Percentiles rank a stretch among this genome's conserved stretches.
Evolutionary conservation across 2,113 vertebrate genomes (phyloP).

Genomic region (Lipotes vexillifer): DNA sequence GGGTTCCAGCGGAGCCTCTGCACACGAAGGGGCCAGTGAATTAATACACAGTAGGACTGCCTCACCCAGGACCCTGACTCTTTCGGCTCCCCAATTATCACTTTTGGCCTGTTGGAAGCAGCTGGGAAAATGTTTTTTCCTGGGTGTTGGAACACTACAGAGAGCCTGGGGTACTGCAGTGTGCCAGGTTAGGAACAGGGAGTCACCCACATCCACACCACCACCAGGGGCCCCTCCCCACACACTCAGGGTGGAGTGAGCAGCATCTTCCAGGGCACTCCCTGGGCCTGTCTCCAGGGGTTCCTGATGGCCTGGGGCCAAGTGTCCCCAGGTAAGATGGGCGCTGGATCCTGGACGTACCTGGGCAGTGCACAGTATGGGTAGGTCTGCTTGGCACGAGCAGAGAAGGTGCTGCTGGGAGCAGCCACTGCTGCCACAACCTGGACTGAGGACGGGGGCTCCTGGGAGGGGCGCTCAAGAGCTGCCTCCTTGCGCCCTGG

Average conservation of each 20-base stretch:
- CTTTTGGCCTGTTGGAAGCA: background rate
- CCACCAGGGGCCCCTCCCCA: background rate
- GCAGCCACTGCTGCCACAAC: constrained; percentile 62
- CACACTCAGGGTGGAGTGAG: background rate
- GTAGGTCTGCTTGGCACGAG: constrained; percentile 82
- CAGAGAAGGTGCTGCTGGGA: constrained; percentile 73
- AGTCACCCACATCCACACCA: background rate
- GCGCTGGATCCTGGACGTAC: constrained; percentile 61
- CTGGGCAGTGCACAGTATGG: constrained; percentile 84
- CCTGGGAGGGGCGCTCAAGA: constrained; percentile 61
- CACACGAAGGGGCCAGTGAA: constrained; percentile 44
- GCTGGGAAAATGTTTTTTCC: background rate
- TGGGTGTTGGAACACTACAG: background rate
- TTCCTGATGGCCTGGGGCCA: background rate
- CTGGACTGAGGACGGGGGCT: constrained; percentile 76
- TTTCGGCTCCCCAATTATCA: background rate
- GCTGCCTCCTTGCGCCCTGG: constrained; percentile 74
- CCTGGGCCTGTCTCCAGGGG: background rate
- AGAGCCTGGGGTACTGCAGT: background rate
- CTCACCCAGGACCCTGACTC: constrained; percentile 40
- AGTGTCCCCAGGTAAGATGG: background rate
- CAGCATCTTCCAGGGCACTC: background rate
- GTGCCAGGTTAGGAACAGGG: background rate
- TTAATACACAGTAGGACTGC: constrained; percentile 27
- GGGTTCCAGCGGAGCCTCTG: constrained; percentile 39